Conservation (phyloP, 2,797 vertebrate species). For the Eidolon dupreanum region DNA sequence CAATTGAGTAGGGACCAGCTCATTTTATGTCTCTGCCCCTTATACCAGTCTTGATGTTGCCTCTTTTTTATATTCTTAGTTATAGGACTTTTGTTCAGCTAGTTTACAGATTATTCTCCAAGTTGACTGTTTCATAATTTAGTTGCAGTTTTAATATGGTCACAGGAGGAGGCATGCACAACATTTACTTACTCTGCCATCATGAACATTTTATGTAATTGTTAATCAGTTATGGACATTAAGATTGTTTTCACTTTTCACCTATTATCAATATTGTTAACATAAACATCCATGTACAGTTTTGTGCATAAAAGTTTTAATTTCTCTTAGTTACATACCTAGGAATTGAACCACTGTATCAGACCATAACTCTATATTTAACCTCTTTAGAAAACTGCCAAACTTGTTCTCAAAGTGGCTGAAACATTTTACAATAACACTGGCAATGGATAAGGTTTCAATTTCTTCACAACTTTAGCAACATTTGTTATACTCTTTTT, state of each 20-base stretch:
- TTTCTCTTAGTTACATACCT: neutral
- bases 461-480: neutral
- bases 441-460: neutral
- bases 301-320: neutral
- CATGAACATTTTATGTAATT: too few species aligned
- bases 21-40: too few species aligned
- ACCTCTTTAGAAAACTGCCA: neutral
- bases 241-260: neutral
- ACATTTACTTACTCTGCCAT: too few species aligned
- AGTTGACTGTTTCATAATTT: too few species aligned
- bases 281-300: neutral
- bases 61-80: too few species aligned
- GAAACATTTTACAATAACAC: neutral
- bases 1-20: too few species aligned
- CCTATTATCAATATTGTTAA: neutral
- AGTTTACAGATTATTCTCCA: too few species aligned
- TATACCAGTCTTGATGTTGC: too few species aligned
- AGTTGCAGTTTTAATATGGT: too few species aligned
- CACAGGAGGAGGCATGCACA: too few species aligned
- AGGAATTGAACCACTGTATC: neutral
- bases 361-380: neutral
- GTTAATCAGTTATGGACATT: neutral
- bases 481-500: neutral
- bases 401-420: neutral
- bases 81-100: too few species aligned